These are phyloP conservation scores for Charina bottae DNA, from an alignment of 2,113 vertebrate species.

Conservation along the genomic window DNA sequence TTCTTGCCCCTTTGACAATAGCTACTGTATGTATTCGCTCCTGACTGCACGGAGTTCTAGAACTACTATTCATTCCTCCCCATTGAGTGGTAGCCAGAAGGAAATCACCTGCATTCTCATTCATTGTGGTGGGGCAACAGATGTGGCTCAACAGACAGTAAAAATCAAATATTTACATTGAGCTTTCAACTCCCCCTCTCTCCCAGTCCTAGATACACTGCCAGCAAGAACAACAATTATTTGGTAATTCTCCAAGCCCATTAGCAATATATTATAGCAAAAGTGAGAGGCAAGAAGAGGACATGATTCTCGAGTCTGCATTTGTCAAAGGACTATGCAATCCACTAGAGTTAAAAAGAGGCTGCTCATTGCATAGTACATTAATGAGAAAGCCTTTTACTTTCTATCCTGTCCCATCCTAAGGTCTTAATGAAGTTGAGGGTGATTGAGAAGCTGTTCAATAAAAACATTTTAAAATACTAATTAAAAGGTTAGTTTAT, in stretches of 20 bases:
- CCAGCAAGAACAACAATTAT: background rate
- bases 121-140: background rate
- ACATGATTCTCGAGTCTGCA: background rate
- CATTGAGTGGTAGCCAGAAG: background rate
- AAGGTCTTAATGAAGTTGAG: background rate
- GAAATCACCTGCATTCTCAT: background rate
- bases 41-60: background rate
- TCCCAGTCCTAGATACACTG: background rate
- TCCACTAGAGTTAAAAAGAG: background rate
- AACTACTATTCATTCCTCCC: background rate
- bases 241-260: background rate
- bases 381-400: background rate
- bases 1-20: background rate
- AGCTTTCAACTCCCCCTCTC: constrained; percentile 4
- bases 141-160: background rate
- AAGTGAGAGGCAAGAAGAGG: background rate
- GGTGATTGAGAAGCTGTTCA: background rate
- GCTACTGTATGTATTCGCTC: background rate
- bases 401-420: background rate
- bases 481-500: background rate
- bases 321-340: constrained; percentile 1
- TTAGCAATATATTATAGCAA: constrained; percentile 8
- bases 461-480: background rate
- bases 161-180: background rate
- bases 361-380: background rate